Base-by-base conservation (phyloP, 2,888 invertebrate genomes). In the Blastobasis lacticolella region DNA sequence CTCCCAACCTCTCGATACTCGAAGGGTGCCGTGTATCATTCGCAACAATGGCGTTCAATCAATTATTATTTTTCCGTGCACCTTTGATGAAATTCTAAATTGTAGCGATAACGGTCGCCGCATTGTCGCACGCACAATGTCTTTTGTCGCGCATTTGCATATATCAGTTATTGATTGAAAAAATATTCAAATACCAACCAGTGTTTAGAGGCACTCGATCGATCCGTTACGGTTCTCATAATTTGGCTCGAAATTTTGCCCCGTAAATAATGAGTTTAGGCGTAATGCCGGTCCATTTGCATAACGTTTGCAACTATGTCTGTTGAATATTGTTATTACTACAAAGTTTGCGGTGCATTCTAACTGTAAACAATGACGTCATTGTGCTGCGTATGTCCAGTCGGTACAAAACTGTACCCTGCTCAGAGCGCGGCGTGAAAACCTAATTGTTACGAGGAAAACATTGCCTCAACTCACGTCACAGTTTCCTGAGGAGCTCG, bases 81-180 rank as follows among this genome's bases (percentile, higher is more conserved):
- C 82, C 85, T 83, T 84, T 84, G 87, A 82, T 78, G 85, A 86
- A 86, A 86, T 78, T 77, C 71, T 63, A 76, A 82, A 82, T 82
- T 79, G 85, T 81, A 73, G 66, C 81, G 77, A 73, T 86, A 88
- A 88, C 88, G 87, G 88, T 87, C 78, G 80, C 64, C 56, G 70
- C 73, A 79, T 87, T 87, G 86, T 86, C 78, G 70, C 68, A 62
- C 73, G 71, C 72, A 76, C 73, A 76, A 79, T 75, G 73, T 77
- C 71, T 78, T 75, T 75, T 73, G 66, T 68, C 54, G 57, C 54
- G 63, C 55, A 84, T 86, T 85, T 88, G 85, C 87, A 88, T 87
- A 84, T 78, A 82, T 84, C 81, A 77, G 79, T 85, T 86, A 88
- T 88, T 88, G 88, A 88, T 88, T 85, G 86, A 80, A 84, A 85